phyloP scores from a whole-genome alignment of 1,140 invertebrate species.

The Nylanderia fulva region DNA sequence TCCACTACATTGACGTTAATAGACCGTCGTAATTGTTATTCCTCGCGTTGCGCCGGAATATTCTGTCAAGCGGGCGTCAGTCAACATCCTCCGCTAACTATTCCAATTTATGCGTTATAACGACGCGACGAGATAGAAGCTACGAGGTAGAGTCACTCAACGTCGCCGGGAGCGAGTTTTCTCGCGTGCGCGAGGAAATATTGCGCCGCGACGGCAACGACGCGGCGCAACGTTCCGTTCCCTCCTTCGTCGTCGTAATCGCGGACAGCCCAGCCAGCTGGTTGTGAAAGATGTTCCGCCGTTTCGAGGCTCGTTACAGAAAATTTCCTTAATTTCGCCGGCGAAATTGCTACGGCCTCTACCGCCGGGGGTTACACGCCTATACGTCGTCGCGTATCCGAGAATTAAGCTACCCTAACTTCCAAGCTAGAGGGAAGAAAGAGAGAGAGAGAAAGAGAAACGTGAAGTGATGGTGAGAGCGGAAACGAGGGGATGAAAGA shows the following conservation, averaged over 20 bases:
- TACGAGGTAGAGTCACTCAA: slow-evolving; percentile 50
- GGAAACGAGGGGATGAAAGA: neutral
- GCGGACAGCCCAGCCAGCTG: slow-evolving; percentile 51
- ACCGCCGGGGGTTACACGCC: slow-evolving; percentile 30
- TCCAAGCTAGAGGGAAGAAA: neutral
- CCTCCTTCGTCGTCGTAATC: slow-evolving; percentile 55
- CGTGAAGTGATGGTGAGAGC: slow-evolving; percentile 1
- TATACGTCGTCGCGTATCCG: slow-evolving; percentile 60
- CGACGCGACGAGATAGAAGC: slow-evolving; percentile 40
- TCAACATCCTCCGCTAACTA: slow-evolving; percentile 56
- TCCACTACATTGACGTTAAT: slow-evolving; percentile 31
- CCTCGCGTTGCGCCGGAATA: slow-evolving; percentile 29
- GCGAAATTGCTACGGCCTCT: slow-evolving; percentile 67
- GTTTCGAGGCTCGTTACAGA: slow-evolving; percentile 56
- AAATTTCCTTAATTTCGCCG: slow-evolving; percentile 74
- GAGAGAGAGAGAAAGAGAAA: slow-evolving; percentile 9
- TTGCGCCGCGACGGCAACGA: neutral
- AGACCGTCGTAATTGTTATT: slow-evolving; percentile 47
- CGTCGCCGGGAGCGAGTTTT: slow-evolving; percentile 55
- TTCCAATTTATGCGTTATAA: slow-evolving; percentile 60
- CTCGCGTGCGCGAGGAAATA: slow-evolving; percentile 55
- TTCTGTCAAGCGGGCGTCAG: slow-evolving; percentile 36
- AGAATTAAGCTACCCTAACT: slow-evolving; percentile 65
- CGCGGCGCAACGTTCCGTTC: slow-evolving; percentile 24
- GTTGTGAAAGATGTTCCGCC: slow-evolving; percentile 68